Evolutionary conservation across 2,113 vertebrate genomes (phyloP).

Genomic region (Sphyrna mokarran): DNA sequence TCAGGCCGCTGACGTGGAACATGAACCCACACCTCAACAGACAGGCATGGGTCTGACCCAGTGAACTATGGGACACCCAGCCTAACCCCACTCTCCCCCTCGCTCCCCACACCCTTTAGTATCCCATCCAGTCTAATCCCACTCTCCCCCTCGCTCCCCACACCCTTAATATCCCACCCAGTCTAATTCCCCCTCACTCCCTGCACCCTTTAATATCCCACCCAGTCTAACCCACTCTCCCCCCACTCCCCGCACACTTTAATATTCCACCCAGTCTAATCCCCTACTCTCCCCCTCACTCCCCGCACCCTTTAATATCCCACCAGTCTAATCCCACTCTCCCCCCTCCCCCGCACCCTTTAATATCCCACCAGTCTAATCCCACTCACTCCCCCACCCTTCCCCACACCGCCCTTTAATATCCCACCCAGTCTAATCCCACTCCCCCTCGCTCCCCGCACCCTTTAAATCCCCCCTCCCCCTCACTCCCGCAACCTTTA

Average conservation of each 20-base stretch:
- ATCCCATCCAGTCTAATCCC: too few relatives aligned
- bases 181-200: too few relatives aligned
- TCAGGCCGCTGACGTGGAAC: neutral
- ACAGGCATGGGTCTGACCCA: neutral
- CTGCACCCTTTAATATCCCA: too few relatives aligned
- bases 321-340: neutral
- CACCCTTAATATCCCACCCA: too few relatives aligned
- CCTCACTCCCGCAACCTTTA: too few relatives aligned
- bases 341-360: neutral
- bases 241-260: too few relatives aligned
- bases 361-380: neutral
- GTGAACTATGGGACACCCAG: neutral
- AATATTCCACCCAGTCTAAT: too few relatives aligned
- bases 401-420: neutral
- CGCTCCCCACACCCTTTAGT: too few relatives aligned
- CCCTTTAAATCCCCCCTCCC: too few relatives aligned
- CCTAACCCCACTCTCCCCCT: neutral
- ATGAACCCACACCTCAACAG: neutral
- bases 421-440: neutral
- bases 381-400: neutral
- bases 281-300: too few relatives aligned
- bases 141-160: too few relatives aligned
- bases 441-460: neutral
- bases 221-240: too few relatives aligned
- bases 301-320: neutral